Conservation (phyloP, 2,797 vertebrate genomes). For the Poecilia picta region DNA sequence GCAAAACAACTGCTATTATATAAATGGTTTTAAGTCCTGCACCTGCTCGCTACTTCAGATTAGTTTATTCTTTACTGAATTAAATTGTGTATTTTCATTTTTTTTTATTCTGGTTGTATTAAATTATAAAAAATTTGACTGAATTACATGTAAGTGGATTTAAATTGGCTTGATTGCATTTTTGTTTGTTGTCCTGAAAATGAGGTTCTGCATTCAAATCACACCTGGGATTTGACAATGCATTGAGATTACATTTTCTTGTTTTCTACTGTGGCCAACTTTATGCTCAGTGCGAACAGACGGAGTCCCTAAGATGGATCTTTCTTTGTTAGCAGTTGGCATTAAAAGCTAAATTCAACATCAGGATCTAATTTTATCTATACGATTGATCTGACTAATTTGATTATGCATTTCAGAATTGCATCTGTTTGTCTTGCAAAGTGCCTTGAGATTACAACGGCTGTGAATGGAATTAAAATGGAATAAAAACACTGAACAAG, state of each 20-base stretch:
- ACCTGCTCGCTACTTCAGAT: neutral
- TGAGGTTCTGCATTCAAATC: neutral
- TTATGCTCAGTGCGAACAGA: neutral
- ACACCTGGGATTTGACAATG: neutral
- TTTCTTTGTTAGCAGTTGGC: neutral
- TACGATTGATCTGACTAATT: neutral
- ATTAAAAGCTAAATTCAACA: neutral
- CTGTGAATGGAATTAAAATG: neutral
- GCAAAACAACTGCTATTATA: neutral
- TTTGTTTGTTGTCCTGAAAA: neutral
- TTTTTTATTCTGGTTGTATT: neutral
- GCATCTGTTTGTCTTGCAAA: neutral
- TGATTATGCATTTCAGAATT: neutral
- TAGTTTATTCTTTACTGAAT: neutral
- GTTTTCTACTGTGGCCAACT: neutral
- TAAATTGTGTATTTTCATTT: neutral
- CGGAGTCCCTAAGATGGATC: neutral
- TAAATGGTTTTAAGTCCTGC: neutral
- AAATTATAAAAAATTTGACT: neutral
- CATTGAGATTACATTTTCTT: neutral
- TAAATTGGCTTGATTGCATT: neutral
- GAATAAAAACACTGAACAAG: neutral
- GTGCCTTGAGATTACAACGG: neutral
- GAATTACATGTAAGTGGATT: neutral
- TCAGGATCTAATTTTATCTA: neutral